Base-by-base conservation (phyloP, 2,113 vertebrate species). In the Gyps fulvus region DNA sequence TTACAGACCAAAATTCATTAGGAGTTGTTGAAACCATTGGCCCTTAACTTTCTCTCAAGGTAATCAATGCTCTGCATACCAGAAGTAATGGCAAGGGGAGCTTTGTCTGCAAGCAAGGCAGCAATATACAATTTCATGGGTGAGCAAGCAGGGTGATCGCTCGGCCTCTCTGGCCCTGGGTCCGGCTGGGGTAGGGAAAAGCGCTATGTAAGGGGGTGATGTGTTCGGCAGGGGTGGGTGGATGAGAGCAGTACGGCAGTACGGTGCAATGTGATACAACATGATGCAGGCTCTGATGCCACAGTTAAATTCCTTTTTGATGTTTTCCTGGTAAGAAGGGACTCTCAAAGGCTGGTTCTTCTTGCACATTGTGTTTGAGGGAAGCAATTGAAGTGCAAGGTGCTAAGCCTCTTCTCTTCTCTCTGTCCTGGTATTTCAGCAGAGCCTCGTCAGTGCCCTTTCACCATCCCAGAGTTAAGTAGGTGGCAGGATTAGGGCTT, bases 141-240 rank as follows among this genome's bases (percentile, higher is more conserved):
- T 34, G 86, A 50, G 54, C 8, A 22, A 14, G 21, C n/a, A 5
- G 61, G 47, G 32, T 3, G 12, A 22, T 9, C 6, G n/a, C 83
- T n/a, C 1, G 5, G 36, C 36, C 22, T 13, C 70, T 6, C n/a
- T 6, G 23, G 57, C 50, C 45, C 36, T 2, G 72, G 67, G 59
- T 26, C 36, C 67, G 2, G 32, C 45, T 4, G 43, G 49, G n/a
- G 38, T 8, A 2, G 47, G 31, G 65, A 23, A 25, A 0, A 23
- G 31, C 2, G 0, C 9, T 0, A 2, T 3, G 50, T 1, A 7
- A 32, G 31, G 11, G 31, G 36, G 45, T 18, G 3, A 1, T 0
- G 36, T 4, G 16, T 6, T 65, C 10, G 2, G n/a, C 23, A 1
- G 0, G 2, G 2, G 14, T 5, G 26, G 31, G 27, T 20, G 27